Conservation (phyloP, 2,113 vertebrate genomes). For the Hemiprocne comata region DNA sequence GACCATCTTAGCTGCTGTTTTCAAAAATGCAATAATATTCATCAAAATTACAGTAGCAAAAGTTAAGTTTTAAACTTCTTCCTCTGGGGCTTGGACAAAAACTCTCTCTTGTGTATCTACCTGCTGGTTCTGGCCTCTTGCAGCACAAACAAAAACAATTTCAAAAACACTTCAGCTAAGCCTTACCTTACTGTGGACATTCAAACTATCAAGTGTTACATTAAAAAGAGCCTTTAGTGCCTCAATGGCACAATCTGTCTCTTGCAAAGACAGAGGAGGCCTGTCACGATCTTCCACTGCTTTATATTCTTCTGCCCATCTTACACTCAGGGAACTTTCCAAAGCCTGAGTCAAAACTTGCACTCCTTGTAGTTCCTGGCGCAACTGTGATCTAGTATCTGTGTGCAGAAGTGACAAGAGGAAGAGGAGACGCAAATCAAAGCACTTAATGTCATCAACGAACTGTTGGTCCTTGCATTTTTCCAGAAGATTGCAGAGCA, state of each 20-base stretch:
- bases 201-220: slow-evolving; percentile 89
- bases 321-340: slow-evolving; percentile 88
- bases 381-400: slow-evolving; percentile 84
- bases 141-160: neutral
- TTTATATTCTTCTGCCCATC: slow-evolving; percentile 90
- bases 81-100: neutral
- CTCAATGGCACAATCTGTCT: slow-evolving; percentile 91
- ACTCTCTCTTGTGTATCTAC: neutral
- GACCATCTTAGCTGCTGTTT: neutral
- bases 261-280: slow-evolving; percentile 82
- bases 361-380: slow-evolving; percentile 85
- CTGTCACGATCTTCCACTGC: slow-evolving; percentile 78
- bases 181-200: slow-evolving; percentile 88
- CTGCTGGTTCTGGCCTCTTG: neutral
- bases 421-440: slow-evolving; percentile 94
- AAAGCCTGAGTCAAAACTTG: slow-evolving; percentile 88
- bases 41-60: neutral
- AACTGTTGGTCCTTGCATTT: slow-evolving; percentile 76
- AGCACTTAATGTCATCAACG: slow-evolving; percentile 90
- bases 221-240: slow-evolving; percentile 96
- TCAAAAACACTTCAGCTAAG: neutral
- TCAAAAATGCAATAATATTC: neutral
- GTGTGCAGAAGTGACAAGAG: slow-evolving; percentile 91
- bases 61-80: neutral
- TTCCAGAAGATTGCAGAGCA: slow-evolving; percentile 85